Conservation (phyloP, 2,797 vertebrate genomes). For the Cyclura pinguis region DNA sequence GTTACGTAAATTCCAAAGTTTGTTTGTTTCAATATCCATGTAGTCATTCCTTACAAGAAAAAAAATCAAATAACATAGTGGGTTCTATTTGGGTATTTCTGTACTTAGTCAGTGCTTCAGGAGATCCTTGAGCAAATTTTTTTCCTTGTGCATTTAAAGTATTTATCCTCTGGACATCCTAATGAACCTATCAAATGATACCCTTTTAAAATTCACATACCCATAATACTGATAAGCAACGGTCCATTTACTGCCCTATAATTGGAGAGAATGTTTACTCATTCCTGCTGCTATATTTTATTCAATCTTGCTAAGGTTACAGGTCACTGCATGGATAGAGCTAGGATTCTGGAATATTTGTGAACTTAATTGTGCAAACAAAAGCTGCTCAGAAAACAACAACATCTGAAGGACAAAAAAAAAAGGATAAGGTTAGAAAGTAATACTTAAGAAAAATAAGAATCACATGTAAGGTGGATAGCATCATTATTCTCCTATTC, state of each 20-base stretch:
- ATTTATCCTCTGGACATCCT: slow-evolving; percentile 56
- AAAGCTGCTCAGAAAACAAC: background rate
- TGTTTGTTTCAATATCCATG: no score
- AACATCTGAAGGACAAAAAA: slow-evolving; percentile 14
- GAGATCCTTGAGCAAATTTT: slow-evolving; percentile 69
- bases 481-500: background rate
- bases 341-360: slow-evolving; percentile 55
- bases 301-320: slow-evolving; percentile 58
- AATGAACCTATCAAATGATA: slow-evolving; percentile 66
- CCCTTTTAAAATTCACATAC: slow-evolving; percentile 58
- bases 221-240: slow-evolving; percentile 62
- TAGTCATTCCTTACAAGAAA: background rate
- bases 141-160: slow-evolving; percentile 37
- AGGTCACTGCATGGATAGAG: slow-evolving; percentile 64
- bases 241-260: slow-evolving; percentile 71
- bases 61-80: background rate
- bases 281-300: slow-evolving; percentile 67
- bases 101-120: slow-evolving; percentile 46
- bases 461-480: background rate
- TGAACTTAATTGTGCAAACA: slow-evolving; percentile 44
- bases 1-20: background rate
- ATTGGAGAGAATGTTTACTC: slow-evolving; percentile 68
- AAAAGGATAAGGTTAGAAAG: background rate
- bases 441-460: background rate
- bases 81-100: slow-evolving; percentile 49